phyloP scores from a whole-genome alignment of 2,113 vertebrate genomes.

The Ifrita kowaldi region DNA sequence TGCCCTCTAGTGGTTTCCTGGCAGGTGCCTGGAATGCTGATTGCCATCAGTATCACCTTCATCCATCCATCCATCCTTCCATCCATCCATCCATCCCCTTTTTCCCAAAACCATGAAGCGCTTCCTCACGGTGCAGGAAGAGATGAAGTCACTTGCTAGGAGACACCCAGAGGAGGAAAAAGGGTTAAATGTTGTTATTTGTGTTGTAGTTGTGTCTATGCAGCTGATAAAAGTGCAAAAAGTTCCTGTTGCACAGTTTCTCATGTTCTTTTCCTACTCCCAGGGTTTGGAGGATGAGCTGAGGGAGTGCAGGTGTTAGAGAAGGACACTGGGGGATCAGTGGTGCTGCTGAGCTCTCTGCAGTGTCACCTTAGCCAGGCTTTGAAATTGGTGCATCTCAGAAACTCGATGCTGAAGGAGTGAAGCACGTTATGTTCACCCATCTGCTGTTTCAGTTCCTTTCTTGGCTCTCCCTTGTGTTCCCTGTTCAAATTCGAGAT shows the following conservation, averaged over 20 bases:
- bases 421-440: not conserved
- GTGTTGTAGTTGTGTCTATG: not conserved
- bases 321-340: not conserved
- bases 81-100: not conserved
- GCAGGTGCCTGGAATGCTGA: not conserved
- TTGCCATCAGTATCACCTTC: not conserved
- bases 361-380: not conserved
- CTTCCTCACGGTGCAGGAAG: rapidly evolving
- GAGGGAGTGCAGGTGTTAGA: rapidly evolving
- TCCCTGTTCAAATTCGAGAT: not conserved
- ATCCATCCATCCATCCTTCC: not conserved
- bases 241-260: not conserved
- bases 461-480: not conserved
- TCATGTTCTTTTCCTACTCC: not conserved
- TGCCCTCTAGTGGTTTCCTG: conserved; percentile 4
- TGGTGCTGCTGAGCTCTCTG: not conserved
- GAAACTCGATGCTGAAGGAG: not conserved
- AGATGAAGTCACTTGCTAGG: not conserved
- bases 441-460: not conserved
- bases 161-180: not conserved
- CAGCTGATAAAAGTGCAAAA: not conserved
- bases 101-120: not conserved
- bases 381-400: not conserved
- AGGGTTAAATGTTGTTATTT: not conserved
- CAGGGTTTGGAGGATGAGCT: not conserved